Base-by-base conservation (phyloP, 2,113 vertebrate genomes). In the Oenanthe melanoleuca region DNA sequence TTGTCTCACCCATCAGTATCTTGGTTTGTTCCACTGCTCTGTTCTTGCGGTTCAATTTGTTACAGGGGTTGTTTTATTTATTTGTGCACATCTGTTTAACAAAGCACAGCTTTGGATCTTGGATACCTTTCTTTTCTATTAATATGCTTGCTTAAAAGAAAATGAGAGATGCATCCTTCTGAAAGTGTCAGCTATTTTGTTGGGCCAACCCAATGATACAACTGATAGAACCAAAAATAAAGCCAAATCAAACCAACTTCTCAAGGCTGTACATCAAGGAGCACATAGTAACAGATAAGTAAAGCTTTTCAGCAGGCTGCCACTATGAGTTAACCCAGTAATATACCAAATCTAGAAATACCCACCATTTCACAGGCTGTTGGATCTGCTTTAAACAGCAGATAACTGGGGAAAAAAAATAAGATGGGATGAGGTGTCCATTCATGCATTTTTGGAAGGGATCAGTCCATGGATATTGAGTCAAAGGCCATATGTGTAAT, bases 261-360 rank as follows among this genome's bases (percentile, higher is more conserved):
- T 4, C 63, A 77, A 70, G 63, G 33, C 26, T 50, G 22, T 66
- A 37, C 47, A 75, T 82, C 71, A 82, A 87, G 80, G 42, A 77
- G 23, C n/a, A 50, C 0, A 0, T 3, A 72, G 63, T 70, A 93
- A 79, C 56, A 79, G 38, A 74, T 18, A 22, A 25, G 37, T 72
- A 89, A 92, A 53, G 28, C 40, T 85, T 72, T 73, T 70, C 61
- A 72, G 45, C 50, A 89, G 25, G 74, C 78, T 89, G 70, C 74
- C 66, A 56, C 47, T 77, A n/a, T 64, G 59, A 89, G 40, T 89
- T 88, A 89, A 52, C 63, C 49, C 73, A 74, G 70, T 93, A 70
- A 89, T 91, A 34, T 7, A 82, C 63, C 88, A 88, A 65, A 89
- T 45, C 53, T 79, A 82, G 89, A 85, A 91, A 95, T 37, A 50